Percentiles rank a stretch among this genome's conserved stretches.
These are phyloP conservation scores for Karalla daura DNA, from an alignment of 2,797 vertebrate genomes.

Conservation along the genomic window DNA sequence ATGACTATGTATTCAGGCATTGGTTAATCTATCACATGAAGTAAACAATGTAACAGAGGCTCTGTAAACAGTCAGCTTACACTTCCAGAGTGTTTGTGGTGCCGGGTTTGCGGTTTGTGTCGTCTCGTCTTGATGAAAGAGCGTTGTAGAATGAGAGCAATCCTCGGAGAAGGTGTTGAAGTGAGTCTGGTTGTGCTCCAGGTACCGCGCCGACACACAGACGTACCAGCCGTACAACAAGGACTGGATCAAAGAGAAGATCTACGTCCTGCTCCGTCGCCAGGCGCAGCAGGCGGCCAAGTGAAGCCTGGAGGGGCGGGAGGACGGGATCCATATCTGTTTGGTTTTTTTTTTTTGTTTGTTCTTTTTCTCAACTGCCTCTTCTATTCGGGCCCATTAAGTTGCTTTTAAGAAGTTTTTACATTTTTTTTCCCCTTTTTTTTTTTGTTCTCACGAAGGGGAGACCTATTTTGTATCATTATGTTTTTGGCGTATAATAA, in stretches of 20 bases:
- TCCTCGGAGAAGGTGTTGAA: neutral
- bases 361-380: slow-evolving; percentile 32
- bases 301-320: slow-evolving; percentile 64
- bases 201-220: slow-evolving; percentile 96
- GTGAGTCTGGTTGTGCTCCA: slow-evolving; percentile 49
- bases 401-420: slow-evolving; percentile 39
- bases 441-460: slow-evolving; percentile 18
- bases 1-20: no score
- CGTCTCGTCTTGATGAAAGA: no score
- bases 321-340: neutral
- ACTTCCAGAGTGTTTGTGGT: no score
- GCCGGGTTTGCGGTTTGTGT: no score
- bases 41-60: no score
- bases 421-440: slow-evolving; percentile 15
- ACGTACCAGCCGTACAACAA: slow-evolving; percentile 98
- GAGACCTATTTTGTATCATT: slow-evolving; percentile 66
- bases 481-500: slow-evolving; percentile 69
- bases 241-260: slow-evolving; percentile 99
- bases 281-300: slow-evolving; percentile 96
- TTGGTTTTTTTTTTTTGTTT: no score
- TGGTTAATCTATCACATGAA: no score
- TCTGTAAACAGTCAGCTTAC: no score
- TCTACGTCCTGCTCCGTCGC: slow-evolving; percentile 94
- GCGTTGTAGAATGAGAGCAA: no score
- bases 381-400: slow-evolving; percentile 25